Evolutionary conservation across 2,888 invertebrate species (phyloP).

Genomic region (Eretmocerus hayati): DNA sequence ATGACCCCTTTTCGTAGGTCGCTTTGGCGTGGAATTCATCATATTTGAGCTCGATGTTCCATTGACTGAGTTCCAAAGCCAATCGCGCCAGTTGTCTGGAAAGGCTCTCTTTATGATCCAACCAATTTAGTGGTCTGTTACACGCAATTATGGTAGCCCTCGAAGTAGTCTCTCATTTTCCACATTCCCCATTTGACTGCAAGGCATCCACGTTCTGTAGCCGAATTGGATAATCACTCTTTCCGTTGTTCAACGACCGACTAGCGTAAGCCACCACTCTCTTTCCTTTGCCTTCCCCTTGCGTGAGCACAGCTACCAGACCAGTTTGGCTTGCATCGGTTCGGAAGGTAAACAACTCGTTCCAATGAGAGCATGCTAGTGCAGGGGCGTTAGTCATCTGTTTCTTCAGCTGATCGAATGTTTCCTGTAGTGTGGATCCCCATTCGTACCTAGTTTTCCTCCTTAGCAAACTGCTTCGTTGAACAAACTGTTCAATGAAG

Average conservation of each 20-base stretch:
- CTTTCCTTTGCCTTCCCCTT: neutral
- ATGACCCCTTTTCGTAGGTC: too few relatives aligned
- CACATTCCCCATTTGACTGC: neutral
- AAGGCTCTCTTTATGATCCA: neutral
- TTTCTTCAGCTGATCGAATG: neutral
- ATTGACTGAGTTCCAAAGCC: neutral
- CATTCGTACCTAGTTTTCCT: neutral
- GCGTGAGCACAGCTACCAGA: neutral
- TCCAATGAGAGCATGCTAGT: neutral
- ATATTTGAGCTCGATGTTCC: neutral
- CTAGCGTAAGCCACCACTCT: neutral
- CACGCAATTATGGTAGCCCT: neutral
- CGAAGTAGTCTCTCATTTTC: neutral
- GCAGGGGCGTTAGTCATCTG: neutral
- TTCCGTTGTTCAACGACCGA: neutral
- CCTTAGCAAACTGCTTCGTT: too few relatives aligned
- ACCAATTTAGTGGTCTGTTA: neutral
- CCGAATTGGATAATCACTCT: neutral
- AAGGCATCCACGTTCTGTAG: neutral
- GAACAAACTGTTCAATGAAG: too few relatives aligned
- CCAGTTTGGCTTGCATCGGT: neutral
- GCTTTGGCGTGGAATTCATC: too few relatives aligned
- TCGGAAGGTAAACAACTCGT: neutral
- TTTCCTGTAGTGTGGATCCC: neutral
- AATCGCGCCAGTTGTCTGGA: neutral